Evolutionary conservation across 2,113 vertebrate species (phyloP).

Genomic region (Eupsittula cactorum): DNA sequence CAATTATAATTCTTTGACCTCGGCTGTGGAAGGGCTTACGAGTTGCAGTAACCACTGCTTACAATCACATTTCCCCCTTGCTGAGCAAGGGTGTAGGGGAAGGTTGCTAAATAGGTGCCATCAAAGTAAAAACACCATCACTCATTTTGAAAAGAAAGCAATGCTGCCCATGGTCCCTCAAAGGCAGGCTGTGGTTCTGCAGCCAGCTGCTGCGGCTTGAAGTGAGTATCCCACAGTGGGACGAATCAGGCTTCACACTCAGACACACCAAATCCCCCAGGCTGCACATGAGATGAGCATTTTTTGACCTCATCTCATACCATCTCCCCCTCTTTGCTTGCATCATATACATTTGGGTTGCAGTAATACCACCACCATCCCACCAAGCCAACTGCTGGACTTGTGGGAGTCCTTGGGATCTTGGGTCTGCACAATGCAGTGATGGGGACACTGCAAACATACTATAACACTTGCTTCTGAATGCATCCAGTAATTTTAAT

Average conservation of each 20-base stretch:
- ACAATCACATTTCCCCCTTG: not conserved
- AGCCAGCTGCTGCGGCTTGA: not conserved
- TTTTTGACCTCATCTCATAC: not conserved
- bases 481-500: not conserved
- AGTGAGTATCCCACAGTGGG: not conserved
- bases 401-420: not conserved
- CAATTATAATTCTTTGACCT: not conserved
- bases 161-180: not conserved
- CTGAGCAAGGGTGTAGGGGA: not conserved
- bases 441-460: not conserved
- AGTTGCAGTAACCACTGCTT: not conserved
- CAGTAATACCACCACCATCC: not conserved
- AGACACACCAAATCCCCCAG: not conserved
- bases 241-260: accelerated
- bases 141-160: not conserved
- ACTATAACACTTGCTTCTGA: not conserved
- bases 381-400: not conserved
- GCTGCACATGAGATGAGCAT: not conserved
- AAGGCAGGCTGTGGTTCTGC: not conserved
- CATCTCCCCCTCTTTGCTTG: not conserved
- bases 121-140: not conserved
- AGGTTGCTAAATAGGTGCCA: not conserved
- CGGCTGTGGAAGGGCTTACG: not conserved
- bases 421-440: not conserved
- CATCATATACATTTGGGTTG: not conserved